phyloP scores from a whole-genome alignment of 1,140 invertebrate genomes.

The Drosophila prosaltans region DNA sequence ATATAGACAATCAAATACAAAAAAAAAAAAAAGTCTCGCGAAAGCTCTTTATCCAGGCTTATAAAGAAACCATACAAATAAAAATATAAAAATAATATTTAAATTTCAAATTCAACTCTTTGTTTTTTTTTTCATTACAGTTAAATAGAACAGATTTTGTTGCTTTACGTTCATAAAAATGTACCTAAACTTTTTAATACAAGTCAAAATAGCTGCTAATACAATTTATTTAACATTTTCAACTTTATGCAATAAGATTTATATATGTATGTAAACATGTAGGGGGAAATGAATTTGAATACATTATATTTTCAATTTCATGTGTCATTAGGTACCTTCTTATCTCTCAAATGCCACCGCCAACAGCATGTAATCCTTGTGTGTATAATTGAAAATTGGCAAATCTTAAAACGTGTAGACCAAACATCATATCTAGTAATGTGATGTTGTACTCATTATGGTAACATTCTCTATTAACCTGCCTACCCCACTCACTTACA shows the following conservation, averaged over 20 bases:
- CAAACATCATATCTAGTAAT: slow-evolving; percentile 14
- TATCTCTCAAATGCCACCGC: slow-evolving; percentile 44
- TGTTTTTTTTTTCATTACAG: no score
- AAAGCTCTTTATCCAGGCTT: no score
- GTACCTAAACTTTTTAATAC: no score
- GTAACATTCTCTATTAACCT: slow-evolving; percentile 31
- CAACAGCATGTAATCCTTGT: slow-evolving; percentile 29
- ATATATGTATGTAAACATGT: background rate
- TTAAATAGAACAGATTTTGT: no score
- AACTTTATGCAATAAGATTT: background rate
- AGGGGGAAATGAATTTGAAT: background rate
- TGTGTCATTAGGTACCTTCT: slow-evolving; percentile 25
- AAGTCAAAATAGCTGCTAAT: no score
- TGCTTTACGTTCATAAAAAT: no score
- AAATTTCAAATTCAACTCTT: no score
- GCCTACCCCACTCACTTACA: background rate
- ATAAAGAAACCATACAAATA: no score
- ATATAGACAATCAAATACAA: no score
- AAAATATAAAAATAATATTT: no score
- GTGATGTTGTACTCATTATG: slow-evolving; percentile 35
- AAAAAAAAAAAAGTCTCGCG: no score
- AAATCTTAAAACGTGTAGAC: slow-evolving; percentile 19
- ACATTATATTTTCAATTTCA: slow-evolving; percentile 8
- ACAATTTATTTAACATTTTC: background rate
- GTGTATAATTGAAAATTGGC: slow-evolving; percentile 48